Evolutionary conservation across 2,113 vertebrate genomes (phyloP).

Genomic region (Aythya baeri): DNA sequence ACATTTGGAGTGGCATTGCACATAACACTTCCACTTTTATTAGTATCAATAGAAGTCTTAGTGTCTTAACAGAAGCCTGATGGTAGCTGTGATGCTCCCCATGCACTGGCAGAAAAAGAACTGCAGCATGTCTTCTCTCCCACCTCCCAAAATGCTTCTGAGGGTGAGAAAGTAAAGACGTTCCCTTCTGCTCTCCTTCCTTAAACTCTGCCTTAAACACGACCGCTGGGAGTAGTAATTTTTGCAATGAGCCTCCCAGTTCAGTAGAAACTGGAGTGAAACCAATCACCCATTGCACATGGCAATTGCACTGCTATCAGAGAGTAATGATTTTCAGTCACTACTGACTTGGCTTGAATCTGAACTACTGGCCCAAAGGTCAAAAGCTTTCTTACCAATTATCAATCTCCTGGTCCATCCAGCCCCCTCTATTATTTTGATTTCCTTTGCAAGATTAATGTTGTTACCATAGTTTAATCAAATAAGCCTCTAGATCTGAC

Average conservation of each 20-base stretch:
- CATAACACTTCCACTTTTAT: background rate
- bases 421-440: conserved; percentile 48
- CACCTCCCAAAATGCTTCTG: background rate
- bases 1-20: background rate
- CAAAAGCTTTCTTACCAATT: conserved; percentile 62
- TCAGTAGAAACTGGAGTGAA: background rate
- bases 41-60: background rate
- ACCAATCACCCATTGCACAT: conserved; percentile 38
- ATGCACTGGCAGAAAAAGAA: background rate
- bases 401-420: conserved; percentile 45
- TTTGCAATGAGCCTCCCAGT: background rate
- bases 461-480: conserved; percentile 46
- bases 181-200: background rate
- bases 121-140: background rate
- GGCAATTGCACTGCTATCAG: conserved; percentile 12
- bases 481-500: conserved; percentile 46
- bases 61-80: background rate
- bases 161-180: background rate
- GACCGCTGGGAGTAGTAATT: background rate
- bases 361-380: conserved; percentile 32
- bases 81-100: background rate
- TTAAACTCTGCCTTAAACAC: background rate
- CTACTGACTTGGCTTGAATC: conserved; percentile 15
- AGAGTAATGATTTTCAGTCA: conserved; percentile 63
- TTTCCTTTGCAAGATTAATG: conserved; percentile 57